These are phyloP conservation scores for Simalia tracyae DNA, from an alignment of 2,797 vertebrate genomes.

Conservation along the genomic window DNA sequence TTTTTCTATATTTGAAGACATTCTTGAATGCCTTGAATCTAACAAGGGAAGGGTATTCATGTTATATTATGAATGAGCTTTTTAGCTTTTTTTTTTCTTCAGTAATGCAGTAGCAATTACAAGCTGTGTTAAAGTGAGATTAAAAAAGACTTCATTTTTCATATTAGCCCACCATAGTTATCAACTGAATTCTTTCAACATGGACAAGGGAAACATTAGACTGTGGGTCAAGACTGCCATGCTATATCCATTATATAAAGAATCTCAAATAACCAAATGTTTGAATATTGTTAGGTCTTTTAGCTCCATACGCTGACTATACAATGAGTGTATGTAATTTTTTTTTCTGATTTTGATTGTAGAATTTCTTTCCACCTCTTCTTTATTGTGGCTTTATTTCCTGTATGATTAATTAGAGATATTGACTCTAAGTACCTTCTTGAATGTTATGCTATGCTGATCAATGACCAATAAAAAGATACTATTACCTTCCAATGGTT, in stretches of 20 bases:
- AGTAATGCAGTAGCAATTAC: not conserved
- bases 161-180: not conserved
- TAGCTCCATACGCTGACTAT: not conserved
- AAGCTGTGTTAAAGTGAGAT: not conserved
- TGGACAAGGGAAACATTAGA: not conserved
- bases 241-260: not conserved
- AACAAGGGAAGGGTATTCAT: constrained; percentile 34
- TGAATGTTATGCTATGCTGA: not conserved
- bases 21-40: constrained; percentile 41
- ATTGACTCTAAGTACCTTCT: not conserved
- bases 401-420: not conserved
- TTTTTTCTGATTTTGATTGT: not conserved
- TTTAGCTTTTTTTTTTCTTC: constrained; percentile 14
- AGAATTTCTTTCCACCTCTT: not conserved
- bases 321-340: not conserved
- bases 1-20: constrained; percentile 45
- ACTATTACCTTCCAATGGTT: not conserved
- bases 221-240: not conserved
- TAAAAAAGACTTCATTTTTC: constrained; percentile 13
- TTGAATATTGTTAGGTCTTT: not conserved
- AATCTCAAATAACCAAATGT: not conserved
- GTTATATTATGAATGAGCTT: constrained; percentile 33
- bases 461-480: not conserved
- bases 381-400: not conserved
- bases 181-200: not conserved